These are phyloP conservation scores for Cataglyphis hispanica DNA, from an alignment of 1,140 invertebrate species.

Conservation along the genomic window DNA sequence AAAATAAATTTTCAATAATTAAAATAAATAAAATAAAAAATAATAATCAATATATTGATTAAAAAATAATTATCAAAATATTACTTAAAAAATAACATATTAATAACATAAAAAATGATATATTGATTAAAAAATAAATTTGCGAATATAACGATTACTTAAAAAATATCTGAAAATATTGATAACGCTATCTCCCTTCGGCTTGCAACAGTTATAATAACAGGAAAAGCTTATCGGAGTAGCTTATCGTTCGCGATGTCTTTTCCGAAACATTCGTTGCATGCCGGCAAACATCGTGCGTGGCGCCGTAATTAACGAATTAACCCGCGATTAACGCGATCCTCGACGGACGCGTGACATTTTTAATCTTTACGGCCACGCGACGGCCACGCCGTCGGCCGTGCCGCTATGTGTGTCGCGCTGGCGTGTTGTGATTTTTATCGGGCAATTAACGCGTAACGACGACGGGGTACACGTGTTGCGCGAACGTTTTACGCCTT, in stretches of 20 bases:
- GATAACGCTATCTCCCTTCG: not conserved
- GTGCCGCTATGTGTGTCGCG: conserved; percentile 41
- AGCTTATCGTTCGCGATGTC: conserved; percentile 62
- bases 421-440: conserved; percentile 87
- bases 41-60: too few relatives aligned
- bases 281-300: conserved; percentile 67
- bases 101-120: too few relatives aligned
- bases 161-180: not conserved
- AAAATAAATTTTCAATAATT: too few relatives aligned
- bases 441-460: conserved; percentile 85
- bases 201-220: not conserved
- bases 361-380: conserved; percentile 84
- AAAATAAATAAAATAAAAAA: too few relatives aligned
- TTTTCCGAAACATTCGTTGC: conserved; percentile 68
- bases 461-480: conserved; percentile 82
- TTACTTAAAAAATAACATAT: too few relatives aligned
- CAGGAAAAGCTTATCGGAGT: not conserved
- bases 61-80: too few relatives aligned
- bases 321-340: conserved; percentile 81
- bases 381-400: conserved; percentile 61
- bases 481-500: conserved; percentile 83
- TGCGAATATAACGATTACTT: not conserved
- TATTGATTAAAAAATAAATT: not conserved
- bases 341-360: conserved; percentile 78
- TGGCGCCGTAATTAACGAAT: conserved; percentile 80